Conservation (phyloP, 2,797 vertebrate species). For the Anguilla obscura region DNA sequence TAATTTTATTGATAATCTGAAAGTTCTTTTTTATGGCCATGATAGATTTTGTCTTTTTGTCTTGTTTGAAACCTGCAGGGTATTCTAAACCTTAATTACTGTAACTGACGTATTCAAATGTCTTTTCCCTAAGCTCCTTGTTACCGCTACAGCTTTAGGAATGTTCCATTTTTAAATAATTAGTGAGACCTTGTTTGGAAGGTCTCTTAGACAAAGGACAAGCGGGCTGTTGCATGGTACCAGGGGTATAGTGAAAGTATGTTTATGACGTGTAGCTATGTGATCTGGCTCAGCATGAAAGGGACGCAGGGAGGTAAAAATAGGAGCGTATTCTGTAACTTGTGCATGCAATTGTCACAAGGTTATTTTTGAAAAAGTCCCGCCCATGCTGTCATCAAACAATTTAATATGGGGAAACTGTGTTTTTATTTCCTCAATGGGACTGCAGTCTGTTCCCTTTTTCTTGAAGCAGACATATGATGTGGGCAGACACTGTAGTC, state of each 20-base stretch:
- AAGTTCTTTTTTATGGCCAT: neutral
- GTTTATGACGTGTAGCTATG: slow-evolving; percentile 41
- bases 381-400: slow-evolving; percentile 48
- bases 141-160: neutral
- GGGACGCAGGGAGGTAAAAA: slow-evolving; percentile 46
- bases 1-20: neutral
- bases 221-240: slow-evolving; percentile 24
- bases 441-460: slow-evolving; percentile 51
- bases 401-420: slow-evolving; percentile 48
- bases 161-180: neutral
- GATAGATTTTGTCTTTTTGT: neutral
- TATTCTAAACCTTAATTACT: slow-evolving; percentile 24
- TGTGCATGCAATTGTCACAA: slow-evolving; percentile 39
- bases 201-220: neutral
- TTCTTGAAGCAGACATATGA: slow-evolving; percentile 36
- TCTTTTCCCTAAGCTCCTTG: neutral
- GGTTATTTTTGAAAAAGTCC: slow-evolving; percentile 38
- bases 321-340: slow-evolving; percentile 49
- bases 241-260: slow-evolving; percentile 38
- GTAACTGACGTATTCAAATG: slow-evolving; percentile 40
- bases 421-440: slow-evolving; percentile 36
- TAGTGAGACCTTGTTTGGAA: neutral
- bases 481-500: slow-evolving; percentile 1
- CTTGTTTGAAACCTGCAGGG: neutral
- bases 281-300: slow-evolving; percentile 36